Base-by-base conservation (phyloP, 2,113 vertebrate genomes). In the Xyrauchen texanus region DNA sequence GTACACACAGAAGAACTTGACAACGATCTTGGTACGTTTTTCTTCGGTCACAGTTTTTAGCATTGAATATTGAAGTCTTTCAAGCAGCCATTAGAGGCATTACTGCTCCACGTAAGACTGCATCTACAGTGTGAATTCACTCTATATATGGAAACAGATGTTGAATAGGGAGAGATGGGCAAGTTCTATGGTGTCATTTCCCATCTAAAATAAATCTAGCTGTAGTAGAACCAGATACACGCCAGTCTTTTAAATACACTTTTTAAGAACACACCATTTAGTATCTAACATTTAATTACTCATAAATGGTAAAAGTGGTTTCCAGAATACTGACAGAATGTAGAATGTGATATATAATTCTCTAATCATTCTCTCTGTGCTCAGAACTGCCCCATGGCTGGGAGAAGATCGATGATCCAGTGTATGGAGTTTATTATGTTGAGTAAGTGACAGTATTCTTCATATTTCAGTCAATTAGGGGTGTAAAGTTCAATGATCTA, bases 361-460 rank as follows among this genome's bases (percentile, higher is more conserved):
- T 74, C 11, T 45, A 9, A 45, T 63, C 45, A 21, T 8, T 63
- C 47, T 60, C 21, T 82, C 9, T 49, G 86, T 93, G 92, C 21
- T 86, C 91, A 98, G 98, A 99, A 90, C 90, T 99, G 88, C 98
- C 98, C 88, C 94, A 97, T 88, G 98, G 98, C 86, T 99, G 98
- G 98, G 98, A 99, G 90, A 96, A 97, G 92, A 99, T 99, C 87
- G 97, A 99, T 85, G 98, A 99, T 89, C 98, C 97, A 0, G 94
- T 99, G 83, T 99, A 99, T 80, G 98, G 98, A 86, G 93, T 99
- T 85, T 99, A 99, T 93, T 99, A 98, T 93, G 97, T 99, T 88
- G 97, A 99, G 97, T 98, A 95, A 98, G 97, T 83, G 9, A 57
- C 8, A 13, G 21, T 34, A 34, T 34, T 34, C 21, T 34, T 34